A percentile compares a stretch with the other conserved stretches of the same genome.
These are phyloP conservation scores for Danionella dracula DNA, from an alignment of 2,797 vertebrate species.

Conservation along the genomic window DNA sequence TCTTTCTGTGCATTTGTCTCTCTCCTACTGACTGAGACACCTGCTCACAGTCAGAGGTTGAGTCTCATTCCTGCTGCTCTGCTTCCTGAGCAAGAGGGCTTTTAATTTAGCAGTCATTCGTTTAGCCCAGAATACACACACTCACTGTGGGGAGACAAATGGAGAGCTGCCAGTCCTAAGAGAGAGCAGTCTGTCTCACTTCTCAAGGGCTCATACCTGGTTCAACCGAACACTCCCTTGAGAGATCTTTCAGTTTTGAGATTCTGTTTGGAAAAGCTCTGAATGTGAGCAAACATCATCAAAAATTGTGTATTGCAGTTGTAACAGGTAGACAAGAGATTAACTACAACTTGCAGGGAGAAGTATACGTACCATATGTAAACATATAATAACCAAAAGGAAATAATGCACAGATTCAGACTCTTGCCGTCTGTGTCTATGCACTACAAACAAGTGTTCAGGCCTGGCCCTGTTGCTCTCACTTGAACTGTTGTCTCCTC, in stretches of 20 bases:
- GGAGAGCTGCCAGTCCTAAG: constrained; percentile 49
- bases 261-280: background rate
- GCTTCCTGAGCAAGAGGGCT: constrained; percentile 66
- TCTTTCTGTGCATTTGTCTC: background rate
- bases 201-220: constrained; percentile 33
- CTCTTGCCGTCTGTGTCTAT: no score
- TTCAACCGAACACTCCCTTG: constrained; percentile 25
- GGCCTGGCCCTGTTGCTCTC: no score
- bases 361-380: no score
- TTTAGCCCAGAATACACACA: constrained; percentile 54
- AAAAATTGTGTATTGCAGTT: no score
- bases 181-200: constrained; percentile 41
- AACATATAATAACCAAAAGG: no score
- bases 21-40: constrained; percentile 28
- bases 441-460: no score
- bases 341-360: no score
- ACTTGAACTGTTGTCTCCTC: no score
- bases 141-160: constrained; percentile 51
- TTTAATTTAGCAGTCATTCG: constrained; percentile 66
- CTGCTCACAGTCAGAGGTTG: constrained; percentile 39
- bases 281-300: background rate
- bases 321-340: no score
- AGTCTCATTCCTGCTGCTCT: constrained; percentile 41
- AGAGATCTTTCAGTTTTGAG: background rate
- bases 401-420: no score